These are phyloP conservation scores for Calcarius lapponicus DNA, from an alignment of 2,797 vertebrate genomes.

Conservation along the genomic window DNA sequence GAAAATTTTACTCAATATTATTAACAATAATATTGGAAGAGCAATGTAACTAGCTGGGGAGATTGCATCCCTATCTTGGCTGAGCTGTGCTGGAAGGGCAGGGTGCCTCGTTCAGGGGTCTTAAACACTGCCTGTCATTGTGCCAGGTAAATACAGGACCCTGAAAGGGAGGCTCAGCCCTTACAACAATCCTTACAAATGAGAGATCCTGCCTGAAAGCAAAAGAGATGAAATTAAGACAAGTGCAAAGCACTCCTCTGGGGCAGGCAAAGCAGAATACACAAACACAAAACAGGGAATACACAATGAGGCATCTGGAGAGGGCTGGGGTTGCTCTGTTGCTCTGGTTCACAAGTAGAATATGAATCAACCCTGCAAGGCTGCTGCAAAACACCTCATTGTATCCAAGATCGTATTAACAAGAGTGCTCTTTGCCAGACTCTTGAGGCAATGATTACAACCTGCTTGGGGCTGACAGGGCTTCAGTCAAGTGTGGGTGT, in stretches of 20 bases:
- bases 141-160: not conserved
- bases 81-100: not conserved
- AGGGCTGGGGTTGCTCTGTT: not conserved
- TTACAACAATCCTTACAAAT: constrained; percentile 14
- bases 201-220: constrained; percentile 36
- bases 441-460: not conserved
- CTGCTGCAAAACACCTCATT: constrained; percentile 12
- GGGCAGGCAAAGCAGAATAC: constrained; percentile 23
- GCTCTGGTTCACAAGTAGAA: constrained; percentile 35
- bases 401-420: not conserved
- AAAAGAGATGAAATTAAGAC: constrained; percentile 58
- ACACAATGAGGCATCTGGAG: constrained; percentile 27
- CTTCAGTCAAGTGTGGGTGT: not conserved
- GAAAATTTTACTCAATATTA: not conserved
- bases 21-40: not conserved
- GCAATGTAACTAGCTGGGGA: not conserved
- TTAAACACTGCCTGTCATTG: not conserved
- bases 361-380: not conserved
- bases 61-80: not conserved
- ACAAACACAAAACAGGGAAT: constrained; percentile 27
- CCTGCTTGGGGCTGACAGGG: not conserved
- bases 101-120: not conserved
- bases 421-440: not conserved
- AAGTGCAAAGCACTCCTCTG: constrained; percentile 33
- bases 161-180: not conserved